Evolutionary conservation across 2,113 vertebrate genomes (phyloP).

Genomic region (Cyanoderma ruficeps): DNA sequence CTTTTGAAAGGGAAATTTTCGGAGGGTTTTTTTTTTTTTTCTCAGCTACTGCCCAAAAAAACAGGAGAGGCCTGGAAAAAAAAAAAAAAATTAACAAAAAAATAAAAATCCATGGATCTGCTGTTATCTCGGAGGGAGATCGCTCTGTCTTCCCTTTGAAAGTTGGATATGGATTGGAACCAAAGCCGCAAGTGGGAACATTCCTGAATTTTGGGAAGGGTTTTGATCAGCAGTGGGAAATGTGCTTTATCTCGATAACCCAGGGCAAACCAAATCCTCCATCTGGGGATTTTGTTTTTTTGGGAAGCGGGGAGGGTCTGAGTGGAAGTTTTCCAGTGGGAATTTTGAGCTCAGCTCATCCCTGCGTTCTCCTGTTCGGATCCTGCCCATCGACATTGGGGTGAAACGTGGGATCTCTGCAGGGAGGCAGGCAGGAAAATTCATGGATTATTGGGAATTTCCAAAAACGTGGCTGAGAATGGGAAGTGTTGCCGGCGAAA

Average conservation of each 20-base stretch:
- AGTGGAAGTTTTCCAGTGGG: neutral
- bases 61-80: neutral
- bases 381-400: neutral
- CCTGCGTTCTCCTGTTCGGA: neutral
- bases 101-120: neutral
- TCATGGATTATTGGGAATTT: neutral
- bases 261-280: neutral
- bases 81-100: no score
- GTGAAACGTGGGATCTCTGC: neutral
- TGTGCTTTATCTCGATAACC: constrained; percentile 47
- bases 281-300: neutral
- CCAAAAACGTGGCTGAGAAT: accelerated
- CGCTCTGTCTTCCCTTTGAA: neutral
- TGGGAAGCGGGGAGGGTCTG: neutral
- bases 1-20: neutral
- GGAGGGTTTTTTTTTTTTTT: neutral
- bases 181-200: neutral
- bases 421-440: neutral
- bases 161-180: neutral
- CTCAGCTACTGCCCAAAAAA: neutral
- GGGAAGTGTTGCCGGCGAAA: no score
- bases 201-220: neutral
- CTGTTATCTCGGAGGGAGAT: neutral
- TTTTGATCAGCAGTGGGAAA: constrained; percentile 1
- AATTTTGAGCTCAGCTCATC: neutral